Base-by-base conservation (phyloP, 2,888 invertebrate species). In the Zeuzera pyrina region DNA sequence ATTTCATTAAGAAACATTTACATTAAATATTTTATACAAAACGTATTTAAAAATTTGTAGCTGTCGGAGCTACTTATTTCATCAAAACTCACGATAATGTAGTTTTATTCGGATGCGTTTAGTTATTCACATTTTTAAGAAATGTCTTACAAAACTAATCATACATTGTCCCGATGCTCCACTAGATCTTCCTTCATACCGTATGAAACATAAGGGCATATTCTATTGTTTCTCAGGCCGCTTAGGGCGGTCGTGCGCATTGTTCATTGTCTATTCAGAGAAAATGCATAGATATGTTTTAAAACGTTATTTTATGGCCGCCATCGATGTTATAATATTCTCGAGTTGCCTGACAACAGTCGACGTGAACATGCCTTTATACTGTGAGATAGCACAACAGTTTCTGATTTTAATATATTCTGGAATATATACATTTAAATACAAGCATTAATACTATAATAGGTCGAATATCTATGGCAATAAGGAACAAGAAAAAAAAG, bases 191-290 rank as follows among this genome's bases (percentile, higher is more conserved):
- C 52, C 51, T 57, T 43, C 52, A 31, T 33, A 59, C 57, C 55
- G 48, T 49, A 57, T 47, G 46, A 52, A 51, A 49, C 52, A 45
- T 57, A 49, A 49, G 57, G 53, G 57, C 57, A 52, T 43, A 49
- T 47, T 46, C 54, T 58, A 67, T 71, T 69, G 68, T 72, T 62
- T 49, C 43, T 31, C 29, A n/a, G 26, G 34, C 36, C 28, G 52
- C 64, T 56, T 35, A 46, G 47, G 58, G 64, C 62, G 53, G 57
- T 71, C 71, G 65, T 61, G 66, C 61, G 50, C 67, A 65, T 71
- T 71, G 72, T 72, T 55, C 69, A 76, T 76, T 78, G 77, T 74
- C 57, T 70, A 60, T 62, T 53, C 52, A 38, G 27, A 52, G 54
- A 57, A 60, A 58, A 54, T 29, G 36, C 43, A 44, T 32, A 41